phyloP scores from a whole-genome alignment of 2,113 vertebrate genomes.

The Peromyscus maniculatus region DNA sequence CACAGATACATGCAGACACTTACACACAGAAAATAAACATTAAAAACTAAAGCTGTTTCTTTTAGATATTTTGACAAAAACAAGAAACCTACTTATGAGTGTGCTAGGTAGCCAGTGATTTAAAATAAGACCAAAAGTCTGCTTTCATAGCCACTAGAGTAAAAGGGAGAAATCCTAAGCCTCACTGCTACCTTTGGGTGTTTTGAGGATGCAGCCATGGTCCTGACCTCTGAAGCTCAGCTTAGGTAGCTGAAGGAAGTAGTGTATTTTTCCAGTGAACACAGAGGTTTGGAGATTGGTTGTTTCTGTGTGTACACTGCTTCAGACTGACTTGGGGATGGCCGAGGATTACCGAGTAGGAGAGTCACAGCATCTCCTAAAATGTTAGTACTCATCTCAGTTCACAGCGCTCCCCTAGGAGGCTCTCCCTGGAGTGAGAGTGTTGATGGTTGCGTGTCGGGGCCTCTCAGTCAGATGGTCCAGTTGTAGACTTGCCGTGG shows the following conservation, averaged over 20 bases:
- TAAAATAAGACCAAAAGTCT: background rate
- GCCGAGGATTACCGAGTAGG: background rate
- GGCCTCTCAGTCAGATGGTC: background rate
- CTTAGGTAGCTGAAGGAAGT: constrained; percentile 17
- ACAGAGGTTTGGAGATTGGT: background rate
- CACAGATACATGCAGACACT: background rate
- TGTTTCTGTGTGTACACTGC: background rate
- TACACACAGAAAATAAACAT: background rate
- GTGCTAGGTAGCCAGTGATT: background rate
- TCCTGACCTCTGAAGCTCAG: constrained; percentile 41
- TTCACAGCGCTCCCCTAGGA: background rate
- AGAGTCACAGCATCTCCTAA: background rate
- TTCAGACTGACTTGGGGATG: background rate
- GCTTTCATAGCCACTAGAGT: background rate
- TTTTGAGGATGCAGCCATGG: background rate
- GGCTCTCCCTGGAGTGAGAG: background rate
- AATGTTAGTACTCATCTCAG: background rate
- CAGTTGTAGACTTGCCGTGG: background rate
- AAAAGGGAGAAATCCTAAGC: background rate
- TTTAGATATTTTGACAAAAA: constrained; percentile 18
- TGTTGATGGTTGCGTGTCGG: background rate
- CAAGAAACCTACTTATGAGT: background rate
- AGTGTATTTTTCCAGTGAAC: background rate
- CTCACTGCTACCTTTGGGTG: background rate
- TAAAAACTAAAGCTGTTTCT: background rate